These are phyloP conservation scores for Papilio dardanus DNA, from an alignment of 1,140 invertebrate species.

Conservation along the genomic window DNA sequence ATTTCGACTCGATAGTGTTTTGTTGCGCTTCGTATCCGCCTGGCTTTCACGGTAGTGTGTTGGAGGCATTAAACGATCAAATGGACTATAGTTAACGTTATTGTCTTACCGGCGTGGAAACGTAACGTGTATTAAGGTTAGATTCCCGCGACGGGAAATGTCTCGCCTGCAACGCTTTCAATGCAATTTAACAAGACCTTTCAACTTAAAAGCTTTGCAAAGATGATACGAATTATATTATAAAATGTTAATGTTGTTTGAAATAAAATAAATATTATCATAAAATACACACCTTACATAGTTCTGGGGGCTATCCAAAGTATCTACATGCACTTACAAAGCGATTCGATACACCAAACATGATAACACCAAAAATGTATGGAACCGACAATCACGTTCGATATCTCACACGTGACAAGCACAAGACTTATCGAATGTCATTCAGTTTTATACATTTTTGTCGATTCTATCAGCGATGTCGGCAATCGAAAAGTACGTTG, in stretches of 20 bases:
- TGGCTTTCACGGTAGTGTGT: background rate
- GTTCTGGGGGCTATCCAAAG: no score
- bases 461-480: no score
- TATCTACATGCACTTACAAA: no score
- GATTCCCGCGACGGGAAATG: slow-evolving; percentile 32
- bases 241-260: background rate
- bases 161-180: slow-evolving; percentile 37
- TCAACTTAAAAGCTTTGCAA: slow-evolving; percentile 36
- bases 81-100: slow-evolving; percentile 29
- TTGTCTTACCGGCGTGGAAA: slow-evolving; percentile 25
- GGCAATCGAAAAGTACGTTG: no score
- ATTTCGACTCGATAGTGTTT: background rate
- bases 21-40: background rate
- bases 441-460: no score
- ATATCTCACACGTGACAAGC: no score
- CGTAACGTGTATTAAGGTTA: slow-evolving; percentile 56
- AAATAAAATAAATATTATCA: no score
- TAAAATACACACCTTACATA: no score
- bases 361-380: no score
- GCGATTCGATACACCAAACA: no score
- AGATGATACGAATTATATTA: slow-evolving; percentile 27
- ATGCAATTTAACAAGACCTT: slow-evolving; percentile 41
- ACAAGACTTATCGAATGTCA: no score
- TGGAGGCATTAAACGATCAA: slow-evolving; percentile 27
- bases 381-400: no score